A percentile compares a stretch with the other conserved stretches of the same genome.
Evolutionary conservation across 92 coral and sea anemone genomes (phyloP).

Genomic region (Epizoanthus rinbou): DNA sequence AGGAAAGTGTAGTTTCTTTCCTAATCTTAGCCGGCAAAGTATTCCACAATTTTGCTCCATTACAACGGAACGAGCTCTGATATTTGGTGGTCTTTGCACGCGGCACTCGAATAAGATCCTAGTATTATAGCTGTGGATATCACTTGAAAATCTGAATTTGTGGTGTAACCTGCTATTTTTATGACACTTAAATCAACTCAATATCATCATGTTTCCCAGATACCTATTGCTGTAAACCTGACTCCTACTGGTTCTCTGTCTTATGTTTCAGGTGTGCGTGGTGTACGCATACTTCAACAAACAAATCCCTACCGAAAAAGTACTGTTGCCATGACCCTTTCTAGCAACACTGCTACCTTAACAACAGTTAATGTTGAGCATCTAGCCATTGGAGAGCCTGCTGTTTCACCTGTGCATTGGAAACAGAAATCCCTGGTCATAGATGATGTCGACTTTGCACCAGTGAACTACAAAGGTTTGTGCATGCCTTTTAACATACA

Average conservation of each 20-base stretch:
- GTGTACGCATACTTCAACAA: slow-evolving; percentile 89
- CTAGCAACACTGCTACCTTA: slow-evolving; percentile 53
- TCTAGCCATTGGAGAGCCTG: slow-evolving; percentile 81
- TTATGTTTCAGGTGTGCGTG: slow-evolving; percentile 77
- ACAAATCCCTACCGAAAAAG: slow-evolving; percentile 78
- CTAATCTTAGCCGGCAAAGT: no score
- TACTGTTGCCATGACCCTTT: slow-evolving; percentile 60
- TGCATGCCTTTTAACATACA: background rate
- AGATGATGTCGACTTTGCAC: slow-evolving; percentile 55
- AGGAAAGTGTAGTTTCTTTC: no score
- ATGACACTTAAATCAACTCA: no score
- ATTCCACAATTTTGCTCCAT: no score
- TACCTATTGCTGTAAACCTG: background rate
- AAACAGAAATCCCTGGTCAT: slow-evolving; percentile 59
- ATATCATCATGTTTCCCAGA: no score
- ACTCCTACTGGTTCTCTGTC: background rate
- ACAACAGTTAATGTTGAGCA: slow-evolving; percentile 78
- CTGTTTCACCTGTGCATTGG: slow-evolving; percentile 90
- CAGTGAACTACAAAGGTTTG: slow-evolving; percentile 57
- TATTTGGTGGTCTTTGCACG: no score
- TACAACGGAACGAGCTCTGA: no score
- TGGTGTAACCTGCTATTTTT: no score
- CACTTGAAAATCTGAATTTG: no score
- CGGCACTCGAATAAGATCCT: no score
- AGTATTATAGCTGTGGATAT: no score